Evolutionary conservation across 2,113 vertebrate species (phyloP).

Genomic region (Brevimyrus niger): DNA sequence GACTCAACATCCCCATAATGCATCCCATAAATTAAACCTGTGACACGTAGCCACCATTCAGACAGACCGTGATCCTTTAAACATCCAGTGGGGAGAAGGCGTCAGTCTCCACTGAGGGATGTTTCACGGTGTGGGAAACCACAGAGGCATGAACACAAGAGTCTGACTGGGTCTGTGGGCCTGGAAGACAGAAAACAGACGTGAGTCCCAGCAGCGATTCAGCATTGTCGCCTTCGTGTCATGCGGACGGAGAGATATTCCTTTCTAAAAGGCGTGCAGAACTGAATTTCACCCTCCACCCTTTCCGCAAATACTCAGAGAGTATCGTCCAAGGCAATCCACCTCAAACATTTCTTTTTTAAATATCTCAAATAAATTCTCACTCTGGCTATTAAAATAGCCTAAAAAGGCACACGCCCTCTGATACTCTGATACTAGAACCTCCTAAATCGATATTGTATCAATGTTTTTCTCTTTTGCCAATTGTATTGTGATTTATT

Average conservation of each 20-base stretch:
- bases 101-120: background rate
- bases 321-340: background rate
- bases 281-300: background rate
- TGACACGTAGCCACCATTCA: background rate
- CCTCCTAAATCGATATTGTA: background rate
- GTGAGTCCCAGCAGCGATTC: background rate
- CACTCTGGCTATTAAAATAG: background rate
- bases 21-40: background rate
- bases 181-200: background rate
- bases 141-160: background rate
- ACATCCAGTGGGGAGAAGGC: background rate
- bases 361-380: background rate
- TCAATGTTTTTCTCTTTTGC: background rate
- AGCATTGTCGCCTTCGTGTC: background rate
- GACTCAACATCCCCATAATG: background rate
- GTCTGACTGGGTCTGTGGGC: background rate
- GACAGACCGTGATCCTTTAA: background rate
- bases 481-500: background rate
- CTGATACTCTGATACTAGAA: background rate
- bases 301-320: background rate
- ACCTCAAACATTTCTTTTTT: background rate
- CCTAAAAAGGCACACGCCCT: background rate
- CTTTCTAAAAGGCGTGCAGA: background rate
- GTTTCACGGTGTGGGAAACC: background rate
- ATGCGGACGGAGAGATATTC: background rate